phyloP scores from a whole-genome alignment of 2,888 invertebrate species.

The Ellobium chinense region DNA sequence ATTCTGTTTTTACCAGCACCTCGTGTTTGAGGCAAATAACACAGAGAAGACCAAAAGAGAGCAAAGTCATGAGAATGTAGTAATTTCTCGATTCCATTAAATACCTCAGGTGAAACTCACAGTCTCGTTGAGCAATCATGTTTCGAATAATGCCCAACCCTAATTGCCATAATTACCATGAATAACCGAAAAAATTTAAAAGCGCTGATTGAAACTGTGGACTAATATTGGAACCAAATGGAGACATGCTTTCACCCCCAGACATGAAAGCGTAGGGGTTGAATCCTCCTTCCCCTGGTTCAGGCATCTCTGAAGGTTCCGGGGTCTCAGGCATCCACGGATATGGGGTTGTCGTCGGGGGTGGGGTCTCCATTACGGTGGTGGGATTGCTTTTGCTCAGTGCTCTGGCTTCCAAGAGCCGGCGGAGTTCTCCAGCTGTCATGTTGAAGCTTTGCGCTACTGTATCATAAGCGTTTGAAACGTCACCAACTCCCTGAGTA shows the following conservation, averaged over 20 bases:
- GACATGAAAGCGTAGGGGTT: neutral
- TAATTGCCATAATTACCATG: too few relatives aligned
- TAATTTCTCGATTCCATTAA: too few relatives aligned
- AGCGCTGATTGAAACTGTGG: neutral
- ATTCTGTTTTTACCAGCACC: too few relatives aligned
- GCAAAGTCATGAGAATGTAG: too few relatives aligned
- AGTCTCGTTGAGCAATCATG: too few relatives aligned
- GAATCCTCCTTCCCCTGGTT: neutral
- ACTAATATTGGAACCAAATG: neutral
- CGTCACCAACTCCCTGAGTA: neutral
- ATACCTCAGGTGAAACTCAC: too few relatives aligned
- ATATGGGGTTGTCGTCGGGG: neutral
- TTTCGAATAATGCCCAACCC: too few relatives aligned
- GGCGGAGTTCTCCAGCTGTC: neutral
- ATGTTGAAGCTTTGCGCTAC: slow-evolving; percentile 1
- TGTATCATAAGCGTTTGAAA: neutral
- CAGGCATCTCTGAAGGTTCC: slow-evolving; percentile 1
- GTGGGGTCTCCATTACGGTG: neutral
- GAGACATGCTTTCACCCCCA: neutral
- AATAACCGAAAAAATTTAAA: neutral
- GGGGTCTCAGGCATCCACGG: slow-evolving; percentile 9
- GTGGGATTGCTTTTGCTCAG: neutral
- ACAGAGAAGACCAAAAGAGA: too few relatives aligned
- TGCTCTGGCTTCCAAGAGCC: neutral
- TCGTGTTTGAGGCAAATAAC: too few relatives aligned